Base-by-base conservation (phyloP, 30 jellyfish, hydroid and myxozoan genomes). In the Aurelia sp. region DNA sequence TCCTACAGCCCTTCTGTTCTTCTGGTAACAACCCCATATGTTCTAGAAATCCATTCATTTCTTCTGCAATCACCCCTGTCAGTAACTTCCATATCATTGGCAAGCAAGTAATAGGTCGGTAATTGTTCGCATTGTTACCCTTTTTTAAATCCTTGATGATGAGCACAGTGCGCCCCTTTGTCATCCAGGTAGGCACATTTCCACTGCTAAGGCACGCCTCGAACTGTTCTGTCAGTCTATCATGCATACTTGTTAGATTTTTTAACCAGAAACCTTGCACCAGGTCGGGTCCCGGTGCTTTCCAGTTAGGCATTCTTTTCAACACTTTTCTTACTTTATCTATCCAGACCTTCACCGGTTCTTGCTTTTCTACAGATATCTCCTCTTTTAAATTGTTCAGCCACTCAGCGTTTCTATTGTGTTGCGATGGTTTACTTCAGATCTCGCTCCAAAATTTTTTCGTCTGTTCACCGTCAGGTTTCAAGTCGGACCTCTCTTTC, bases 351-450 rank as follows among this genome's bases (percentile, higher is more conserved):
- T 69, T 69, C 80, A 69, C 66, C 66, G 63, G 63, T 69, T 69
- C 67, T 30, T 31, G 80, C 80, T 69, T 69, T 13, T 30, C 23
- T 69, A 69, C 63, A 30, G 23, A 19, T 69, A 30, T 69, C 80
- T 69, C 80, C 21, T 69, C 80, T 69, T 69, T 69, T 20, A 69
- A 30, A 60, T 69, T 69, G 19, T 69, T 10, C 80, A 69, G 63
- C 80, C 80, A 35, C 80, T 16, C 17, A 15, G 80, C 80, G 10
- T 71, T 23, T 23, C 18, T 35, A 60, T 71, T 71, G 81, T 71
- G 81, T 23, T 71, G 71, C 19, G 66, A 17, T 23, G 69, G 71
- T 17, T 71, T 35, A 71, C 81, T 71, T 71, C 81, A 71, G 66
- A 71, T 71, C n/a, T 71, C 69, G 81, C 81, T 71, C 81, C 81